phyloP scores from a whole-genome alignment of 2,888 invertebrate species.

The Anthoptus insignis region DNA sequence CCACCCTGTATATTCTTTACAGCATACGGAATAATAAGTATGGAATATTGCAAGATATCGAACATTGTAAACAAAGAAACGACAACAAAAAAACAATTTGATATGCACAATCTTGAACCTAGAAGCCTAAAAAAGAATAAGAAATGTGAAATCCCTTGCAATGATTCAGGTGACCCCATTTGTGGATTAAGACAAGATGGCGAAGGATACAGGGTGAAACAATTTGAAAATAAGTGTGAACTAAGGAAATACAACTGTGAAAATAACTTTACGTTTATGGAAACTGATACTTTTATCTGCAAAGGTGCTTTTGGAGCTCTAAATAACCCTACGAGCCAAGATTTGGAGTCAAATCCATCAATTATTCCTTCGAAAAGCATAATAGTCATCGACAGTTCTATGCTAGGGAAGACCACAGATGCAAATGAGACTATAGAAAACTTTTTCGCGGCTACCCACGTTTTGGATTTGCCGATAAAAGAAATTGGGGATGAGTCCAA shows the following conservation, averaged over 20 bases:
- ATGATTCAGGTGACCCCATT: conserved; percentile 46
- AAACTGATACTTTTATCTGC: conserved; percentile 65
- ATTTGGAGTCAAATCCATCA: neutral
- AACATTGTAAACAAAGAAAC: conserved; percentile 5
- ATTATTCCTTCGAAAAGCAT: conserved; percentile 48
- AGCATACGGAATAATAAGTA: conserved; percentile 62
- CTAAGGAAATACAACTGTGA: conserved; percentile 65
- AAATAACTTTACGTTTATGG: conserved; percentile 53
- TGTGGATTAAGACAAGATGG: conserved; percentile 67
- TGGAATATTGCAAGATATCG: conserved; percentile 57
- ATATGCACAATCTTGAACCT: conserved; percentile 3
- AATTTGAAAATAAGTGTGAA: conserved; percentile 65
- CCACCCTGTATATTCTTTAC: no score
- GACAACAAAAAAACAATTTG: conserved; percentile 26
- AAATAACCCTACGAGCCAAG: neutral
- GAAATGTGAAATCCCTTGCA: conserved; percentile 34
- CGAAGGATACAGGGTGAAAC: conserved; percentile 62
- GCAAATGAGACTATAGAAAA: conserved; percentile 67
- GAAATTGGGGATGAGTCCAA: conserved; percentile 54
- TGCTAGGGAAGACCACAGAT: conserved; percentile 55
- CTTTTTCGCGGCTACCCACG: conserved; percentile 73
- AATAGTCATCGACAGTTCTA: conserved; percentile 62
- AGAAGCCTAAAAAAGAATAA: neutral
- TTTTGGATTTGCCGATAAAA: conserved; percentile 64
- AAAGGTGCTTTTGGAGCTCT: conserved; percentile 33